These are phyloP conservation scores for Condylura cristata DNA, from an alignment of 2,113 vertebrate species.

Conservation along the genomic window DNA sequence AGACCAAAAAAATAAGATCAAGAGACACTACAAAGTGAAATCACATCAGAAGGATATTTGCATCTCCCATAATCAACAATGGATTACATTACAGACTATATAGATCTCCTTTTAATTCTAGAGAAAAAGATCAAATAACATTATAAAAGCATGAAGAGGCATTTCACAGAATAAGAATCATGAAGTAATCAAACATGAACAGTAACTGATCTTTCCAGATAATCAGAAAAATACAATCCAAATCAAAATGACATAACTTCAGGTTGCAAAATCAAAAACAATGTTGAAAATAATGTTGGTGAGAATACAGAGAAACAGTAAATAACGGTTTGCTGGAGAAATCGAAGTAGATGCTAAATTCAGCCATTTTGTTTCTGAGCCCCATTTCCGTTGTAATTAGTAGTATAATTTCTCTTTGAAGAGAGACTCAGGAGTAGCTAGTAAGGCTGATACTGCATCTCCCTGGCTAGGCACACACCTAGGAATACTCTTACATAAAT, in stretches of 20 bases:
- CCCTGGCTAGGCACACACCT: background rate
- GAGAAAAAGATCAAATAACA: background rate
- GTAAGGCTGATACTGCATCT: background rate
- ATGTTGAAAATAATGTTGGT: background rate
- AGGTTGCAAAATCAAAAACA: background rate
- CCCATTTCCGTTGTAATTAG: too few relatives aligned
- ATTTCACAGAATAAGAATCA: background rate
- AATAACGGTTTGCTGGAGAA: background rate
- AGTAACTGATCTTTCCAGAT: background rate
- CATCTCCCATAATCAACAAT: background rate
- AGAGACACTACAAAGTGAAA: background rate
- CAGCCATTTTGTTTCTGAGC: too few relatives aligned
- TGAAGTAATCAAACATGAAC: background rate
- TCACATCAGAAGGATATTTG: background rate
- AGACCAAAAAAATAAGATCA: background rate
- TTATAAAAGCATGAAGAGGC: background rate
- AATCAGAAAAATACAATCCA: background rate
- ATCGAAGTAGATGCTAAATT: background rate
- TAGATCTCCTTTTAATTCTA: background rate
- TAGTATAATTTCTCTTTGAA: background rate
- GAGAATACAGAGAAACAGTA: background rate
- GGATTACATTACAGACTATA: background rate
- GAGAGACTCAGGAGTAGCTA: background rate
- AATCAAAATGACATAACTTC: background rate
- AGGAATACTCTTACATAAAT: background rate